Percentiles rank a stretch among this genome's conserved stretches.
These are phyloP conservation scores for Aurelia coerulea DNA, from an alignment of 30 jellyfish, hydroid and myxozoan genomes.

Conservation along the genomic window DNA sequence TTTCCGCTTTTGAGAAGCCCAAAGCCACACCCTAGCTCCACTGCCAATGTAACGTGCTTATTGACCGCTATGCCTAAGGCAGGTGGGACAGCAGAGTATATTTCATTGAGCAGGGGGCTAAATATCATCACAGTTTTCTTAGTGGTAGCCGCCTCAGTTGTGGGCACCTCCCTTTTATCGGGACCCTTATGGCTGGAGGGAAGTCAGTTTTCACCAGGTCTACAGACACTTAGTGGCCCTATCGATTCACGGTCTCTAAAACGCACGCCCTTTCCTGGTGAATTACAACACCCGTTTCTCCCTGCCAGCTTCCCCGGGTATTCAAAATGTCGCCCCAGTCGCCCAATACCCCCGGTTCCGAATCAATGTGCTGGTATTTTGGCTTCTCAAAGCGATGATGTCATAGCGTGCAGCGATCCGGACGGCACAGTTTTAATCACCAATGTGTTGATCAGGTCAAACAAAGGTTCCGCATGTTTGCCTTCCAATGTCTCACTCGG, in stretches of 20 bases:
- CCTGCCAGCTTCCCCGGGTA: not conserved
- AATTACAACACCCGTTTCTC: no score
- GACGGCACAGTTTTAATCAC: not conserved
- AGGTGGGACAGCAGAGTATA: not conserved
- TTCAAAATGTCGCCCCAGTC: constrained; percentile 35
- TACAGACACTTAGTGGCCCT: constrained; percentile 18
- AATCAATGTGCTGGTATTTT: not conserved
- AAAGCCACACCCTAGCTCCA: not conserved
- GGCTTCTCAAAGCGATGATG: not conserved
- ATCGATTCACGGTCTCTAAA: constrained; percentile 1
- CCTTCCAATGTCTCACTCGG: not conserved
- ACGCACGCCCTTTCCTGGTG: constrained; percentile 16
- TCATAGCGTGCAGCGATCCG: not conserved
- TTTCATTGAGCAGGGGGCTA: not conserved
- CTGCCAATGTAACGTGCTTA: not conserved
- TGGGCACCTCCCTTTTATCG: no score
- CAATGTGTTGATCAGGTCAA: not conserved
- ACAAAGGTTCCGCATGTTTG: not conserved
- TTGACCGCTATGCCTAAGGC: not conserved
- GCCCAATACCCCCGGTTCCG: constrained; percentile 28
- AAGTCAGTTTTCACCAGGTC: constrained; percentile 29
- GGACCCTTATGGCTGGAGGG: no score
- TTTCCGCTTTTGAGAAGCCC: not conserved
- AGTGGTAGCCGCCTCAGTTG: no score
- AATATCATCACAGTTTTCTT: not conserved